Base-by-base conservation (phyloP, 2,888 invertebrate genomes). In the Nomada ruficornis region DNA sequence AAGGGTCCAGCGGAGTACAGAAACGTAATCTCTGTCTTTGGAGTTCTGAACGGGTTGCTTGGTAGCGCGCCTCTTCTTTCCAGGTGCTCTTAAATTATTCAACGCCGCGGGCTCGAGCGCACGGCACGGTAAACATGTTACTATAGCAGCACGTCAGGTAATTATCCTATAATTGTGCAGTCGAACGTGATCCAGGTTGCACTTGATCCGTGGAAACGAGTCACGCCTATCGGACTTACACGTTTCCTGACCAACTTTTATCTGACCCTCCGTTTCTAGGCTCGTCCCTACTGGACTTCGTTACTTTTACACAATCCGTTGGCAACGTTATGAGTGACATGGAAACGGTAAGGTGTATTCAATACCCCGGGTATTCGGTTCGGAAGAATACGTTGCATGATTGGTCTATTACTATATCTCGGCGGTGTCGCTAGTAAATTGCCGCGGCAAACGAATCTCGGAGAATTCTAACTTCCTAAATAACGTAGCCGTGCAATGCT, bases 1-100 rank as follows among this genome's bases (percentile, higher is more conserved):
- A 77, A 78, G 23, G 52, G 59, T 77, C 65, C 77, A n/a, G 15
- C 26, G 29, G n/a, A 77, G 59, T 78, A 29, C 15, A 23, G 67
- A 54, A 77, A 78, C 54, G 60, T 78, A 78, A 78, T 78, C 78
- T 78, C 78, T 78, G 67, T 78, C 77, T 67, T 78, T 47, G 47
- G 60, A 60, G 67, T 67, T 78, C 54, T 67, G 78, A 67, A 78
- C 23, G 36, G 36, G 67, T 47, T 26, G 42, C 13, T 44, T 26
- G 47, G 11, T 13, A 18, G 63, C 29, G 42, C 7, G 62, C 5
- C 44, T 54, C 44, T 77, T 77, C 59, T 77, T 65, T 76, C 36
- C 47, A 18, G 36, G 50, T n/a, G 23, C 60, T 57, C 47, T 63
- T 63, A 71, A 76, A 76, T 76, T 76, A 76, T 76, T 78, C 77